phyloP scores from a whole-genome alignment of 2,797 vertebrate species.

The Pantherophis vulpinus region DNA sequence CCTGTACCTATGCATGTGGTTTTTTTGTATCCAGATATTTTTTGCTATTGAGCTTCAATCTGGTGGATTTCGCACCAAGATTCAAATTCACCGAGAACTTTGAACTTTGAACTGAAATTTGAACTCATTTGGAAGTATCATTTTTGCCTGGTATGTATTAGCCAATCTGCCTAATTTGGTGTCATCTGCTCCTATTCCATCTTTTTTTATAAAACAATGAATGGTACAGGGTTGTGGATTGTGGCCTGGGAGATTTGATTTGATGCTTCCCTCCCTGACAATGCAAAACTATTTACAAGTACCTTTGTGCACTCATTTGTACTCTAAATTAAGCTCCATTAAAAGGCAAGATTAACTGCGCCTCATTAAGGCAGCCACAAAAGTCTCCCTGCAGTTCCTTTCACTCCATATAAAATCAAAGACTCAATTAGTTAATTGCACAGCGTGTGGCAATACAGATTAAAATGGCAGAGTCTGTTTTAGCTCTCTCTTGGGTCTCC shows the following conservation, averaged over 20 bases:
- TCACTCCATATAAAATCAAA: conserved; percentile 14
- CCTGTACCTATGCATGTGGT: background rate
- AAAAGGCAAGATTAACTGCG: conserved; percentile 22
- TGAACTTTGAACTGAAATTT: background rate
- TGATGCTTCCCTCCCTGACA: background rate
- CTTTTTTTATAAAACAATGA: background rate
- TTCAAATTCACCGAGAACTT: background rate
- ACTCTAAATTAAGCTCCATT: conserved; percentile 8
- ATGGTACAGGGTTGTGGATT: background rate
- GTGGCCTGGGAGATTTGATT: background rate
- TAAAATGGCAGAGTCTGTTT: background rate
- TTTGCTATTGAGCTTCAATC: background rate
- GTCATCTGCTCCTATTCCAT: background rate
- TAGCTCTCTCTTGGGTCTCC: background rate
- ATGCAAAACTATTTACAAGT: background rate
- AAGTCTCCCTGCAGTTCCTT: conserved; percentile 5
- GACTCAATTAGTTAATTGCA: conserved; percentile 27
- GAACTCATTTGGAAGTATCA: background rate
- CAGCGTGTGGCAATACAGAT: background rate
- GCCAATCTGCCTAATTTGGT: background rate
- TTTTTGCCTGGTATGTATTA: background rate
- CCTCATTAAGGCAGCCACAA: conserved; percentile 18
- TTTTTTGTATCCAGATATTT: background rate
- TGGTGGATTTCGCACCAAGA: background rate
- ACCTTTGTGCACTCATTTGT: background rate